Evolutionary conservation across 2,888 invertebrate species (phyloP), one percentile per base, ranked within the genome.

Genomic region (Gerris lacustris): DNA sequence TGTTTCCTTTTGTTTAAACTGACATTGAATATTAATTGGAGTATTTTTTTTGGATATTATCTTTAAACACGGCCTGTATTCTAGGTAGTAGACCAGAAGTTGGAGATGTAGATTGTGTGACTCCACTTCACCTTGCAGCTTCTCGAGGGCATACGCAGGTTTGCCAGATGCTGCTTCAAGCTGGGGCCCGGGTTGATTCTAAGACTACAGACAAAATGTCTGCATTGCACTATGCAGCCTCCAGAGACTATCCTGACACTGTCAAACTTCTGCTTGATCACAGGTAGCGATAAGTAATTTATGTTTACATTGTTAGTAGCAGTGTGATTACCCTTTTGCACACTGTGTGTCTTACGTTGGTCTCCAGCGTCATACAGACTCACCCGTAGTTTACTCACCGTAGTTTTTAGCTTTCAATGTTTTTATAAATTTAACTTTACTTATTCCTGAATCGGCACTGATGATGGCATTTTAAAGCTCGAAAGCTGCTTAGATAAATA

Each of bases 91-190:
- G 84, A 79, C 81, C 88, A 45, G 87, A 91, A 80, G 82, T 86
- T 55, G 83, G 85, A 45, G 87, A 88, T 75, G 83, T 83, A 6
- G 86, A 86, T 77, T 87, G 88, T 18, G 82, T 86, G 69, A 88
- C 87, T 31, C 86, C 89, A 0, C 80, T 91, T 67, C 90, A 90
- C 79, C 82, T 88, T 74, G 88, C 89, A 47, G 85, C 85, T 0
- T 81, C 82, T 63, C 83, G 82, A 74, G 86, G 86, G 69, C 83
- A 86, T 76, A 76, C 79, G 44, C 84, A 86, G 72, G 83, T 88
- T 72, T 84, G 85, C 0, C 81, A 82, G 69, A 79, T 83, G 70
- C 69, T 80, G n/a, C 73, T 79, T 44, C 73, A 74, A 66, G 76
- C 77, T 44, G 79, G 79, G 44, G 78, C 78, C 11, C 75, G 79